These are phyloP conservation scores for Stratiolaelaps scimitus DNA, from an alignment of 1,140 invertebrate species.

Conservation along the genomic window DNA sequence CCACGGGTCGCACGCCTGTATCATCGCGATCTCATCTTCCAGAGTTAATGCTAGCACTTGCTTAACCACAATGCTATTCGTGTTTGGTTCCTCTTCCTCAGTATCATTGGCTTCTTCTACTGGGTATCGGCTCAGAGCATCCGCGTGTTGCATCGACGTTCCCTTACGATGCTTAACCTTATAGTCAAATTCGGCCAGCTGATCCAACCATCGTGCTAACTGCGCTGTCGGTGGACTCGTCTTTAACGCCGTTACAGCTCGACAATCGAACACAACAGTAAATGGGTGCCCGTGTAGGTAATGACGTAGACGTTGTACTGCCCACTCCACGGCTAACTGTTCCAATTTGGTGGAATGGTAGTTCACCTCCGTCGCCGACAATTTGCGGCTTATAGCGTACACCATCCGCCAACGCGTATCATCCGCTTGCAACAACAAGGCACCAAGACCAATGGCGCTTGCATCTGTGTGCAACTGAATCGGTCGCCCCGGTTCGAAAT, in stretches of 20 bases:
- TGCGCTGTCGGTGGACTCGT: constrained; percentile 25
- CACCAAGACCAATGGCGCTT: constrained; percentile 15
- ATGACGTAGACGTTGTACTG: constrained; percentile 44
- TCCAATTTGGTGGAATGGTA: constrained; percentile 35
- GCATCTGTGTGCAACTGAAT: constrained; percentile 33
- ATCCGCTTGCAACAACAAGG: constrained; percentile 28
- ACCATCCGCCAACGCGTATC: constrained; percentile 25
- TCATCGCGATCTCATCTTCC: background rate
- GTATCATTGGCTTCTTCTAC: background rate
- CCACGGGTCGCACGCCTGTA: background rate
- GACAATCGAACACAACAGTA: constrained; percentile 30
- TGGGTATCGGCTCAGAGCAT: background rate
- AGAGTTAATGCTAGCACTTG: background rate
- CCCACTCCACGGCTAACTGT: constrained; percentile 39
- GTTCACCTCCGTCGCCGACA: constrained; percentile 34
- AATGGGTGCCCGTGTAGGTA: constrained; percentile 40
- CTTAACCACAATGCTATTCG: background rate
- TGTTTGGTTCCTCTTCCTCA: background rate
- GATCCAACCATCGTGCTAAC: constrained; percentile 27
- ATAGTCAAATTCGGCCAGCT: background rate
- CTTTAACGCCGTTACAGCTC: constrained; percentile 8
- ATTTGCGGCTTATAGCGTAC: constrained; percentile 27
- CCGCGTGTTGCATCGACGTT: background rate
- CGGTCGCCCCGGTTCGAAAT: constrained; percentile 2
- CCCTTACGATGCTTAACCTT: background rate